phyloP scores from a whole-genome alignment of 2,797 vertebrate species.

The Selene dorsalis region DNA sequence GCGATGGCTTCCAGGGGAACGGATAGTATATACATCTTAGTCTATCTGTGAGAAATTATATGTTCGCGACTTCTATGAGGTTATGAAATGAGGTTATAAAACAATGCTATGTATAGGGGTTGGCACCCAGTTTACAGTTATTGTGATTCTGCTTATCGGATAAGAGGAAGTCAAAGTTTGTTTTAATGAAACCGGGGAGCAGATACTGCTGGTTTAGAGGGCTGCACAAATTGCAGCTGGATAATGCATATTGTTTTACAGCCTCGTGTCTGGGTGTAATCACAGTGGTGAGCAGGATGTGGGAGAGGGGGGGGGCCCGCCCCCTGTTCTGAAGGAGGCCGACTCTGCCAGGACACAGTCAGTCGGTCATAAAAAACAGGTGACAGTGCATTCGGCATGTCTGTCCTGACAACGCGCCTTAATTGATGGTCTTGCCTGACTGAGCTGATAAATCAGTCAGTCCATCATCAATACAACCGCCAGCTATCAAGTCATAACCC shows the following conservation, averaged over 20 bases:
- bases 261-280: constrained; percentile 50
- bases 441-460: constrained; percentile 78
- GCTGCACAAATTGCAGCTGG: constrained; percentile 41
- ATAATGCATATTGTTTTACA: constrained; percentile 59
- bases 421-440: constrained; percentile 75
- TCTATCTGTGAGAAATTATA: constrained; percentile 68
- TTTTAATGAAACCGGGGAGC: constrained; percentile 47
- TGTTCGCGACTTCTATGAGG: constrained; percentile 52
- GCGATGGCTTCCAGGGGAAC: constrained; percentile 75
- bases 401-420: constrained; percentile 64
- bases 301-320: constrained; percentile 11
- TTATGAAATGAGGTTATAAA: constrained; percentile 66
- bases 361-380: constrained; percentile 73
- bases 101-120: constrained; percentile 41
- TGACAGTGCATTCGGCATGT: constrained; percentile 64
- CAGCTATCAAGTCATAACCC: constrained; percentile 83
- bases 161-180: constrained; percentile 35
- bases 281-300: constrained; percentile 45
- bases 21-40: constrained; percentile 72
- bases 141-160: constrained; percentile 60
- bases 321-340: constrained; percentile 37
- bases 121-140: constrained; percentile 50
- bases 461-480: constrained; percentile 81
- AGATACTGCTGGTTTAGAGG: constrained; percentile 33
- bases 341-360: constrained; percentile 28